phyloP scores from a whole-genome alignment of 2,888 invertebrate genomes.

The Amphipoea lucens region DNA sequence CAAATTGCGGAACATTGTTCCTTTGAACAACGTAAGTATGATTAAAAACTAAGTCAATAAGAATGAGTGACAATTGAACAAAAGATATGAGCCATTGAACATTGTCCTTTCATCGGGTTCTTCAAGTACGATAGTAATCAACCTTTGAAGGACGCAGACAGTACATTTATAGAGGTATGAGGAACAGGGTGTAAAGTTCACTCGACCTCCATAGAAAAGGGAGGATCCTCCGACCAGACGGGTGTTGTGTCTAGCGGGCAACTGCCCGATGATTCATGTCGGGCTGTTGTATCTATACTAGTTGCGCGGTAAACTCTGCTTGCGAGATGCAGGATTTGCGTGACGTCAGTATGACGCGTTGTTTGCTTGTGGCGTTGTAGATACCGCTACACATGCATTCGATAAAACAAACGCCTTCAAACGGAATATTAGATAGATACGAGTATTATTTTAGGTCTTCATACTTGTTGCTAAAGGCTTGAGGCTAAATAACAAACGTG shows the following conservation, averaged over 20 bases:
- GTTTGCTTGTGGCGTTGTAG: no score
- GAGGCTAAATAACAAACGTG: not conserved
- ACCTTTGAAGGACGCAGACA: slow-evolving; percentile 1
- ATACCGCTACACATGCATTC: no score
- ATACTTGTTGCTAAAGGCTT: not conserved
- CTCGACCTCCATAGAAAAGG: no score
- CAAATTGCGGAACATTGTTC: not conserved
- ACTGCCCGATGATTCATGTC: no score
- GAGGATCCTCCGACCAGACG: no score
- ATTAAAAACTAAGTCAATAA: not conserved
- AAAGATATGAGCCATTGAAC: not conserved
- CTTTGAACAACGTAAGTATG: not conserved
- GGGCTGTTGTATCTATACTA: no score
- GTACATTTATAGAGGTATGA: no score
- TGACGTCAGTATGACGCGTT: no score
- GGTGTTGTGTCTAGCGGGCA: no score
- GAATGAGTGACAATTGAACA: slow-evolving; percentile 3
- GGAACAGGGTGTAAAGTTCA: no score
- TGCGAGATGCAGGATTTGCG: no score
- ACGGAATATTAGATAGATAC: not conserved
- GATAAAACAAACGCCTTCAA: slow-evolving; percentile 8
- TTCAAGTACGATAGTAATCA: slow-evolving; percentile 2
- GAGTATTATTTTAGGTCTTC: not conserved
- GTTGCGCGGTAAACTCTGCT: no score
- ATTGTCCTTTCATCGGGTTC: not conserved